These are phyloP conservation scores for Oryzias javanicus DNA, from an alignment of 2,113 vertebrate species.

Conservation along the genomic window DNA sequence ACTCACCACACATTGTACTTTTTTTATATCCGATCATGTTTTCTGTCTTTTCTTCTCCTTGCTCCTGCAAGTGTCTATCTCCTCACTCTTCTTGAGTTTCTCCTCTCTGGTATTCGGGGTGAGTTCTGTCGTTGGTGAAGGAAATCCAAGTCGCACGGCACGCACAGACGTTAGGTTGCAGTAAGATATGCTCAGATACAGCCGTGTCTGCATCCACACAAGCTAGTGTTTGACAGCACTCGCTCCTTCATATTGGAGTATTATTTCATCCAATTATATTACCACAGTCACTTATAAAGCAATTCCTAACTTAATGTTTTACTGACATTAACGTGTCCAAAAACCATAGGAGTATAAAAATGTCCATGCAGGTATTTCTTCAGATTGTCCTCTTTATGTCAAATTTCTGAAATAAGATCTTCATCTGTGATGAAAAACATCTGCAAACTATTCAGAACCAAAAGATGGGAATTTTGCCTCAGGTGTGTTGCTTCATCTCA, in stretches of 20 bases:
- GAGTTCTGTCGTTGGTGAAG: constrained; percentile 66
- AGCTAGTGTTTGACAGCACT: constrained; percentile 40
- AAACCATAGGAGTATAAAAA: constrained; percentile 2
- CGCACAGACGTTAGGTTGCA: constrained; percentile 16
- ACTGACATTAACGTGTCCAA: constrained; percentile 24
- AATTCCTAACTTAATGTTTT: constrained; percentile 12
- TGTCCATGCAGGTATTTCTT: constrained; percentile 10
- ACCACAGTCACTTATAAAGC: constrained; percentile 15
- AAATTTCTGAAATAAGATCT: constrained; percentile 14
- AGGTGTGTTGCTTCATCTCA: constrained; percentile 13
- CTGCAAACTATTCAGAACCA: constrained; percentile 5
- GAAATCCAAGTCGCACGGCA: constrained; percentile 44
- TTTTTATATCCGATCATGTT: constrained; percentile 64
- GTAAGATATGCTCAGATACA: constrained; percentile 9
- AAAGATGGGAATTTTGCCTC: constrained; percentile 3
- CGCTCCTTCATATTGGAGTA: constrained; percentile 13
- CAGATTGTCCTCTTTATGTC: constrained; percentile 11
- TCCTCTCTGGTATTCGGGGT: constrained; percentile 61
- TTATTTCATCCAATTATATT: constrained; percentile 26
- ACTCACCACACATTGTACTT: constrained; percentile 81
- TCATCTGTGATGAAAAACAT: constrained; percentile 18
- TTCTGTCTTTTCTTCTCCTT: constrained; percentile 50
- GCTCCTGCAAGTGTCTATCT: constrained; percentile 43
- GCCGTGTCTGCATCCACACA: constrained; percentile 23
- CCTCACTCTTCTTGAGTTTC: constrained; percentile 27